Evolutionary conservation across 2,797 vertebrate genomes (phyloP).

Genomic region (Tapirus indicus): DNA sequence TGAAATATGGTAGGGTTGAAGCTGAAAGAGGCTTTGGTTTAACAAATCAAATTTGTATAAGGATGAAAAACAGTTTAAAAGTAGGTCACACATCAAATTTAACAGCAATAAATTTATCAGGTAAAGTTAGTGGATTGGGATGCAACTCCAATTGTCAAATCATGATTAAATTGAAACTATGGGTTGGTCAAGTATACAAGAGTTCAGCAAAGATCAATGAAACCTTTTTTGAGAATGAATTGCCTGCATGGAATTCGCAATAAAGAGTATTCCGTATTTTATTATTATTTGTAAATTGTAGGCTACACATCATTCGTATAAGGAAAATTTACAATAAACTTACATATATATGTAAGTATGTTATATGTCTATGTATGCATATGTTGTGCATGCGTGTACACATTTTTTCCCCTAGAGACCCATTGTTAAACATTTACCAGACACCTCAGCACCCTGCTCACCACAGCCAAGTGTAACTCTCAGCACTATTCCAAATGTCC

Average conservation of each 20-base stretch:
- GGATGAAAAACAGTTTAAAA: background rate
- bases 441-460: background rate
- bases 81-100: background rate
- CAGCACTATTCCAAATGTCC: no score
- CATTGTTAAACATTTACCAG: background rate
- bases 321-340: background rate
- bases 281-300: background rate
- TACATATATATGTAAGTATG: background rate
- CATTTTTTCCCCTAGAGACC: background rate
- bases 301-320: background rate
- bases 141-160: background rate
- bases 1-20: background rate
- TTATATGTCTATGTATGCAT: background rate
- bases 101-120: background rate
- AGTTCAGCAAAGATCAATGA: background rate
- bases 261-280: background rate
- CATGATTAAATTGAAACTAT: background rate
- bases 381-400: background rate
- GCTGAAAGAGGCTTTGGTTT: background rate
- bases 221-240: background rate
- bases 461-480: background rate
- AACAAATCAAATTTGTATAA: background rate
- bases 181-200: background rate
- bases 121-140: background rate
- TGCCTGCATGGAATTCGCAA: background rate